A percentile compares a stretch with the other conserved stretches of the same genome.
phyloP scores from a whole-genome alignment of 2,888 invertebrate species.

The Yponomeuta evonymella region DNA sequence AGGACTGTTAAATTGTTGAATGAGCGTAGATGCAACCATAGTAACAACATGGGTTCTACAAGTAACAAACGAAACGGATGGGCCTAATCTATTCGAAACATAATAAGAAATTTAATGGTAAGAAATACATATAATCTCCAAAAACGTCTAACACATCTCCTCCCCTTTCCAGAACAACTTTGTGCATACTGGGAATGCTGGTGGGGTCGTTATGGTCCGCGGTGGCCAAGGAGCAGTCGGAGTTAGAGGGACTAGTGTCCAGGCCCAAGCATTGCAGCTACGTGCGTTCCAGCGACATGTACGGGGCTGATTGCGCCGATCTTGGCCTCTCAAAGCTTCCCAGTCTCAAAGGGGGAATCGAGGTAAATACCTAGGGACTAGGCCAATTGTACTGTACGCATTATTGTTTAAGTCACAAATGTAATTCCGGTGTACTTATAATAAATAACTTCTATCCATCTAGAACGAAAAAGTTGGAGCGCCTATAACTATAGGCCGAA shows the following conservation, averaged over 20 bases:
- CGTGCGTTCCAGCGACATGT: slow-evolving; percentile 67
- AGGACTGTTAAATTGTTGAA: too few species aligned
- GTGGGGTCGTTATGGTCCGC: not conserved
- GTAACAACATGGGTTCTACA: too few species aligned
- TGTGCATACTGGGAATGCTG: slow-evolving; percentile 31
- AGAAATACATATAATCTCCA: not conserved
- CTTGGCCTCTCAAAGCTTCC: slow-evolving; percentile 68
- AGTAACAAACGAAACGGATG: too few species aligned
- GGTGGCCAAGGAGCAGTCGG: slow-evolving; percentile 46
- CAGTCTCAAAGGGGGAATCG: slow-evolving; percentile 64
- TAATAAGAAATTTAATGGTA: too few species aligned
- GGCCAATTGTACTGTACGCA: not conserved
- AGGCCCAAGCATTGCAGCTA: slow-evolving; percentile 65
- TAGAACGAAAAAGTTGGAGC: too few species aligned
- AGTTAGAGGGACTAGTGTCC: slow-evolving; percentile 50
- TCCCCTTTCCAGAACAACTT: slow-evolving; percentile 39
- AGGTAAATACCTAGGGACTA: slow-evolving; percentile 48
- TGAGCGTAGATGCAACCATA: too few species aligned
- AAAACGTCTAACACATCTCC: not conserved
- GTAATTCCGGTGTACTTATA: too few species aligned
- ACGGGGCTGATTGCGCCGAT: slow-evolving; percentile 72
- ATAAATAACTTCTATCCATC: too few species aligned
- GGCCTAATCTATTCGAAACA: not conserved
- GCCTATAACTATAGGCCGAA: too few species aligned
- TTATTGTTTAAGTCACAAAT: too few species aligned